phyloP scores from a whole-genome alignment of 2,888 invertebrate species.

The Synanthedon formicaeformis region DNA sequence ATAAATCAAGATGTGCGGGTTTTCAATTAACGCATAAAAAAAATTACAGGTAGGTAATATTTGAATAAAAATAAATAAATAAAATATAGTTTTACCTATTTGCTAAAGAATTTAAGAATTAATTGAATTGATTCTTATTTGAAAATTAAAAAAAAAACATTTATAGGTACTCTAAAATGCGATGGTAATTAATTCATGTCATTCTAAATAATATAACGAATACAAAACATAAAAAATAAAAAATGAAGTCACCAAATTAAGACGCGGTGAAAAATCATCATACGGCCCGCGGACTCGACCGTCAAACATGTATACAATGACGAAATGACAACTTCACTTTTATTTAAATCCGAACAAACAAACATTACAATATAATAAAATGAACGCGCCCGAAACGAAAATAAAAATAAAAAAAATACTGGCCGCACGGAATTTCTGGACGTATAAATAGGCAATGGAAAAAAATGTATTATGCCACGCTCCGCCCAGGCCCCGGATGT shows the following conservation, averaged over 20 bases:
- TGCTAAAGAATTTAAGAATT: too few relatives aligned
- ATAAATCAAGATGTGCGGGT: too few relatives aligned
- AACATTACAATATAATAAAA: constrained; percentile 61
- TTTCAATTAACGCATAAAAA: too few relatives aligned
- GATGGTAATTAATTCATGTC: neutral
- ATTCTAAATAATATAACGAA: neutral
- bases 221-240: neutral
- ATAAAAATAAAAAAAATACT: constrained; percentile 28
- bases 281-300: constrained; percentile 10
- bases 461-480: constrained; percentile 22
- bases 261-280: constrained; percentile 24
- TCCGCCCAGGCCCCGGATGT: constrained; percentile 32
- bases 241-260: constrained; percentile 24
- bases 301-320: constrained; percentile 26
- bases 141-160: too few relatives aligned
- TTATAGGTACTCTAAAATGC: neutral
- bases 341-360: constrained; percentile 48
- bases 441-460: constrained; percentile 39
- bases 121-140: too few relatives aligned
- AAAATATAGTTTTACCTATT: too few relatives aligned
- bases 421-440: constrained; percentile 17
- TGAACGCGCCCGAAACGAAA: constrained; percentile 19
- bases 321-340: constrained; percentile 38
- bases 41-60: too few relatives aligned
- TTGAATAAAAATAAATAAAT: too few relatives aligned